Conservation (phyloP, 2,797 vertebrate species). For the Siniperca undulata region DNA sequence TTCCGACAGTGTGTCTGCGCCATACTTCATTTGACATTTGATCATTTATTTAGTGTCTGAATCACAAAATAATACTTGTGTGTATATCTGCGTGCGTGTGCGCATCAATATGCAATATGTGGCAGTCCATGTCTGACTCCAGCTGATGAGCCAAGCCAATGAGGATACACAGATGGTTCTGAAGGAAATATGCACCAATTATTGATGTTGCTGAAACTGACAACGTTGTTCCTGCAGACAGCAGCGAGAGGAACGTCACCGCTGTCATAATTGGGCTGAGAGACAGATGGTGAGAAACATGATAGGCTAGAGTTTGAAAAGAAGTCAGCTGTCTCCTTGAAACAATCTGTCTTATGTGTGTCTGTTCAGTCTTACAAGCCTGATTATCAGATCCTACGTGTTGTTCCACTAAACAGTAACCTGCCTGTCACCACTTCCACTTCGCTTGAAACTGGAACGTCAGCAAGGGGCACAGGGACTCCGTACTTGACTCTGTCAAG, state of each 20-base stretch:
- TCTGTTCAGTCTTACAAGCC: conserved; percentile 42
- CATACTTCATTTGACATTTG: conserved; percentile 39
- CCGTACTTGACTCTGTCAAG: conserved; percentile 33
- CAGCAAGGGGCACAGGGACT: conserved; percentile 22
- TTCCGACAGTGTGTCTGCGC: not conserved
- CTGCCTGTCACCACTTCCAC: conserved; percentile 53
- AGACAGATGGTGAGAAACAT: conserved; percentile 74
- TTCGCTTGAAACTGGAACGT: conserved; percentile 51
- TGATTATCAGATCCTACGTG: conserved; percentile 49
- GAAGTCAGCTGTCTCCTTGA: conserved; percentile 49
- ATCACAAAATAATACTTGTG: conserved; percentile 26
- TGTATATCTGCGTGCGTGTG: conserved; percentile 16
- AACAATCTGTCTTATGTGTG: conserved; percentile 41
- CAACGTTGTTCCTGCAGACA: conserved; percentile 62
- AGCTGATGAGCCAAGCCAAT: conserved; percentile 38
- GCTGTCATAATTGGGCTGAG: conserved; percentile 71
- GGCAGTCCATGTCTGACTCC: conserved; percentile 21
- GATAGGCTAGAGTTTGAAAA: conserved; percentile 58
- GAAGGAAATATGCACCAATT: conserved; percentile 64
- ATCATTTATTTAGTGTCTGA: conserved; percentile 55
- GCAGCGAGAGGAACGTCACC: conserved; percentile 47
- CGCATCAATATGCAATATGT: conserved; percentile 50
- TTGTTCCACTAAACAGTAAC: conserved; percentile 38
- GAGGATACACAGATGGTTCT: conserved; percentile 64
- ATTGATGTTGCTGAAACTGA: conserved; percentile 71